phyloP scores from a whole-genome alignment of 1,140 invertebrate species.

The Drosophila obscura region DNA sequence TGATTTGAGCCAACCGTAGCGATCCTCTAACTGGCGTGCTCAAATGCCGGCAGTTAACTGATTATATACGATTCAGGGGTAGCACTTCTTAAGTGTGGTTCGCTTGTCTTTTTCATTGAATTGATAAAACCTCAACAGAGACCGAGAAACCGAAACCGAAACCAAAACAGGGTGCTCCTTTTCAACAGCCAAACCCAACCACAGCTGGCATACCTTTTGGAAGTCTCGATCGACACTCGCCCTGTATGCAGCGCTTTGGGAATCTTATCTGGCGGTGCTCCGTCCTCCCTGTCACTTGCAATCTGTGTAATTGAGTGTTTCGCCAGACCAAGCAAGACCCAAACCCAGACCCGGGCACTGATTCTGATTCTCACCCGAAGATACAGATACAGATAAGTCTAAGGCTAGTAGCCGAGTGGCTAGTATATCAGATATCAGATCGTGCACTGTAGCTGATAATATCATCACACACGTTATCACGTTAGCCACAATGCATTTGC shows the following conservation, averaged over 20 bases:
- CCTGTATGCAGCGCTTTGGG: constrained; percentile 38
- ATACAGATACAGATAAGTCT: constrained; percentile 1
- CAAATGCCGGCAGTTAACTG: constrained; percentile 79
- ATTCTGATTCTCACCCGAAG: constrained; percentile 37
- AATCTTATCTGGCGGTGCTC: constrained; percentile 61
- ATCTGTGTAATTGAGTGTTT: constrained; percentile 75
- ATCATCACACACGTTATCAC: not conserved
- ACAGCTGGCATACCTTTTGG: too few relatives aligned
- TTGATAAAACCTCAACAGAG: too few relatives aligned
- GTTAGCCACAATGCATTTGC: constrained; percentile 29
- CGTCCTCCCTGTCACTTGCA: constrained; percentile 58
- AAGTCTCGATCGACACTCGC: constrained; percentile 10
- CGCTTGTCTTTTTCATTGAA: constrained; percentile 33
- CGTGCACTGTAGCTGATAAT: constrained; percentile 8
- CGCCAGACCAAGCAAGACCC: constrained; percentile 7
- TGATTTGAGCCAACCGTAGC: constrained; percentile 11
- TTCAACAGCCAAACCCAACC: too few relatives aligned
- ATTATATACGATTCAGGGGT: constrained; percentile 71
- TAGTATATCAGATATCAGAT: not conserved
- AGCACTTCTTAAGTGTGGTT: constrained; percentile 65
- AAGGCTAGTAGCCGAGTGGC: constrained; percentile 25
- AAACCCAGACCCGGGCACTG: constrained; percentile 31
- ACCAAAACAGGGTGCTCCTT: constrained; percentile 19
- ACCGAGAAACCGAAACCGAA: not conserved
- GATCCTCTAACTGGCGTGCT: constrained; percentile 49